Evolutionary conservation across 2,888 invertebrate species (phyloP).

Genomic region (Melieria crassipennis): DNA sequence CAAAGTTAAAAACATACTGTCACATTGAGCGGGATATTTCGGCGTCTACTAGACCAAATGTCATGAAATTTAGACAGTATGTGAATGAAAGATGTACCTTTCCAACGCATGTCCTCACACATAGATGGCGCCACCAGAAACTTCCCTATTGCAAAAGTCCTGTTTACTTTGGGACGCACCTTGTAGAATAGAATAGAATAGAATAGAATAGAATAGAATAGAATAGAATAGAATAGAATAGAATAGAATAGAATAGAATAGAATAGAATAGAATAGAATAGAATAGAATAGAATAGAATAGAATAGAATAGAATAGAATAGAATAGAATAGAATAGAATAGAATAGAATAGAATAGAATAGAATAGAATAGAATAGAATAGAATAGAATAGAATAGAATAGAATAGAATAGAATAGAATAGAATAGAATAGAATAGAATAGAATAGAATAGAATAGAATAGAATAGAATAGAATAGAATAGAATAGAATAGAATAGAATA

Average conservation of each 20-base stretch:
- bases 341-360: constrained; percentile 1
- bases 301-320: constrained; percentile 1
- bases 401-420: background rate
- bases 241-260: background rate
- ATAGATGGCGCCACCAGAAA: too few relatives aligned
- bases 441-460: background rate
- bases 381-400: background rate
- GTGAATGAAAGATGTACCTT: too few relatives aligned
- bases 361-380: background rate
- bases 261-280: background rate
- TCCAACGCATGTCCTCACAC: too few relatives aligned
- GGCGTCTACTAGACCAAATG: too few relatives aligned
- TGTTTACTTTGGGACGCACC: too few relatives aligned
- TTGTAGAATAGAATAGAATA: too few relatives aligned
- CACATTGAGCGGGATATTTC: too few relatives aligned
- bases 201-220: background rate
- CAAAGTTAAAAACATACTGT: too few relatives aligned
- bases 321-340: constrained; percentile 4
- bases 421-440: background rate
- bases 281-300: background rate
- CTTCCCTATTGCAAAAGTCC: too few relatives aligned
- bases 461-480: too few relatives aligned
- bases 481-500: too few relatives aligned
- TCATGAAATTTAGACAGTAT: too few relatives aligned
- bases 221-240: background rate